Evolutionary conservation across 1,140 invertebrate genomes (phyloP), one percentile per base, ranked within the genome.

Genomic region (Drusus annulatus): DNA sequence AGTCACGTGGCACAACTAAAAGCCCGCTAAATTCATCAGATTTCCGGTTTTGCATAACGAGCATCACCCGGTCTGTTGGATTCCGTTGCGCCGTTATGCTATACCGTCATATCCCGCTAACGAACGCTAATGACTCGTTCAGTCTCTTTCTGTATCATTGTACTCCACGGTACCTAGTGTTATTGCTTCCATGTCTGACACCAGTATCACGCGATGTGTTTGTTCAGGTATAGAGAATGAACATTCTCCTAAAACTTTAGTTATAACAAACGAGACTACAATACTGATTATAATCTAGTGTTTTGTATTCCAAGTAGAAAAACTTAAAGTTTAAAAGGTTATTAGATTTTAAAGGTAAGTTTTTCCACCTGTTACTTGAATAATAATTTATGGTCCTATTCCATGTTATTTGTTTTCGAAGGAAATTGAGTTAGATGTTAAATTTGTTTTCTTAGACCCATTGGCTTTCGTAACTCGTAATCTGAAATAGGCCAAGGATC

Each of bases 1-100:
- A 45, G 17, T 65, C 62, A 31, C 60, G 60, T 63, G 19, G 25
- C 60, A 8, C 25, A 25, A 15, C 25, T 28, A 28, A 28, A 60
- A 10, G 56, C 23, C 56, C 3, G 25, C 25, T 2, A 31, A 65
- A 65, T 65, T 21, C 16, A 65, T 36, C 21, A 65, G 25, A 65
- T 31, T 65, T 15, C 62, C 21, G 62, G 17, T 65, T 28, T 65
- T 65, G n/a, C 25, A 28, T 60, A 60, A 60, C 56, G 10, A 60
- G 56, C 56, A 19, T 60, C 23, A 65, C 62, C n/a, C 19, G 21
- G n/a, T 28, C 15, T 28, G 28, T 65, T 65, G 36, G 31, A 65
- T 65, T 65, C 31, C 31, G 23, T 28, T 36, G 17, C n/a, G 21
- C 13, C n/a, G 31, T 65, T 65, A 25, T 15, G 62, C 25, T 65